These are phyloP conservation scores for Gymnocypris eckloni DNA, from an alignment of 2,797 vertebrate genomes.

Conservation along the genomic window DNA sequence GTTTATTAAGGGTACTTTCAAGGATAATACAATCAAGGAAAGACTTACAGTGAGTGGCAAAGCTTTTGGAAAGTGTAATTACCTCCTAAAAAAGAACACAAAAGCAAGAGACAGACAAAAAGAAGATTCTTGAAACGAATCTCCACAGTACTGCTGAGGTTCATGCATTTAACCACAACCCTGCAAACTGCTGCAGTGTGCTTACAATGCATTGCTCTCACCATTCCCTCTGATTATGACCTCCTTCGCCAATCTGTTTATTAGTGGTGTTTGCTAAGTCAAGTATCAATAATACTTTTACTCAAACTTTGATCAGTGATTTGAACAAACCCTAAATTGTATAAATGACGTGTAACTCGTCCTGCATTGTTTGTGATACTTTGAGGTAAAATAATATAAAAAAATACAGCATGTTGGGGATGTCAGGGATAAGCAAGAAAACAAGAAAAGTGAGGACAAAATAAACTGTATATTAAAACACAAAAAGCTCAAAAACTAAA, in stretches of 20 bases:
- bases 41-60: not conserved
- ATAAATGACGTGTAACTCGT: no score
- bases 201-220: not conserved
- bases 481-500: no score
- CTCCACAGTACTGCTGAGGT: not conserved
- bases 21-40: not conserved
- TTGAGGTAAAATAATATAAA: no score
- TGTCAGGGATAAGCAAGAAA: no score
- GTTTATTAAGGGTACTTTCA: not conserved
- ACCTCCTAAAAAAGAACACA: not conserved
- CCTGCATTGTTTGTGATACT: no score
- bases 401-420: no score
- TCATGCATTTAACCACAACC: not conserved
- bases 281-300: no score
- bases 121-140: not conserved
- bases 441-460: no score
- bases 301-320: no score
- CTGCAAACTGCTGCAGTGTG: not conserved
- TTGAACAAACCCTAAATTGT: no score
- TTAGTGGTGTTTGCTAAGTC: no score
- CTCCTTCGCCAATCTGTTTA: not conserved
- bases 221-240: not conserved
- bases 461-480: no score
- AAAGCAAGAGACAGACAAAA: not conserved
- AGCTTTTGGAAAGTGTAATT: not conserved